These are phyloP conservation scores for Mythimna loreyi DNA, from an alignment of 2,888 invertebrate species.

Conservation along the genomic window DNA sequence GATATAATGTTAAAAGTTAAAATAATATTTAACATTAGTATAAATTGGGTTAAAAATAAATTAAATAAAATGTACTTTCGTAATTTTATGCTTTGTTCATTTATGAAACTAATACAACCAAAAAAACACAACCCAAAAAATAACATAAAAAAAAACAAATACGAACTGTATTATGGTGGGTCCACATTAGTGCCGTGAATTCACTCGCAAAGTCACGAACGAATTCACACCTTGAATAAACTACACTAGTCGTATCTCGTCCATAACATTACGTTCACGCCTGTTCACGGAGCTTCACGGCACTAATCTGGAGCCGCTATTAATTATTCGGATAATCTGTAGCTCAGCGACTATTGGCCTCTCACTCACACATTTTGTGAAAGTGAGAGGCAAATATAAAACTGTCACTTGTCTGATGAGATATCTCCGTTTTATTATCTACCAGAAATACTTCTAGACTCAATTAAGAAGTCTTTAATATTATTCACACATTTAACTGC, in stretches of 20 bases:
- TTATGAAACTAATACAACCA: slow-evolving; percentile 34
- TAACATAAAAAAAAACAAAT: neutral
- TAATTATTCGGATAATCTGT: slow-evolving; percentile 26
- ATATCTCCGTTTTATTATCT: slow-evolving; percentile 11
- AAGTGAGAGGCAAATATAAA: slow-evolving; percentile 22
- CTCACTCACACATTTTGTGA: slow-evolving; percentile 8
- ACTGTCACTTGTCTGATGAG: slow-evolving; percentile 8
- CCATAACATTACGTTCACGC: too few species aligned
- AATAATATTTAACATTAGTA: slow-evolving; percentile 17
- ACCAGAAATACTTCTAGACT: slow-evolving; percentile 29
- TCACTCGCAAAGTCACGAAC: too few species aligned
- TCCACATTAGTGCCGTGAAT: too few species aligned
- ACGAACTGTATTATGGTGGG: slow-evolving; percentile 2
- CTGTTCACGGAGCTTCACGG: too few species aligned
- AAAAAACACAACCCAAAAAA: slow-evolving; percentile 51
- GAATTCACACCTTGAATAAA: too few species aligned
- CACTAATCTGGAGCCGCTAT: too few species aligned
- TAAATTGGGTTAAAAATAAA: slow-evolving; percentile 3
- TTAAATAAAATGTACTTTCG: slow-evolving; percentile 33
- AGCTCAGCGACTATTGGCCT: slow-evolving; percentile 5
- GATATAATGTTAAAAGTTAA: neutral
- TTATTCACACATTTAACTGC: slow-evolving; percentile 39
- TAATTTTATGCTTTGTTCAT: slow-evolving; percentile 31
- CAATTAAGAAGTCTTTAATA: slow-evolving; percentile 24
- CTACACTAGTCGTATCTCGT: too few species aligned